These are phyloP conservation scores for Lithobates sylvaticus DNA, from an alignment of 2,797 vertebrate genomes.

Conservation along the genomic window DNA sequence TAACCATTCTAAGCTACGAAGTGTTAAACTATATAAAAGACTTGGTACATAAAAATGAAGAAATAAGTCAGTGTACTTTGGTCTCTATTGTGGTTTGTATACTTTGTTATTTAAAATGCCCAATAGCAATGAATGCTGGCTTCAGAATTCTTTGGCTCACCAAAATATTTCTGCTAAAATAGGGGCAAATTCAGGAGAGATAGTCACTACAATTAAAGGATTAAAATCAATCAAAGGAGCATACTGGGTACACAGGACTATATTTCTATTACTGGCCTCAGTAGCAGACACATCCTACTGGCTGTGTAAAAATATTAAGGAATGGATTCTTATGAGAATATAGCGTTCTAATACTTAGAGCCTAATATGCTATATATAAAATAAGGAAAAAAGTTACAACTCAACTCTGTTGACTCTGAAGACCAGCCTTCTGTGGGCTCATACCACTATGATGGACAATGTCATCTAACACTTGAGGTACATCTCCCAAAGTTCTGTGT, in stretches of 20 bases:
- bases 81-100: conserved; percentile 77
- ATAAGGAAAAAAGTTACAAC: background rate
- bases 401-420: background rate
- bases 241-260: background rate
- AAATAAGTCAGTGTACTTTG: conserved; percentile 78
- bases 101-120: conserved; percentile 70
- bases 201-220: conserved; percentile 72
- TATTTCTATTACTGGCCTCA: conserved; percentile 3
- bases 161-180: conserved; percentile 69
- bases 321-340: no score
- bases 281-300: background rate
- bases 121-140: conserved; percentile 70
- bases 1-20: conserved; percentile 77
- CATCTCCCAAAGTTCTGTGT: no score
- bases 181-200: conserved; percentile 74
- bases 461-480: no score
- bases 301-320: background rate
- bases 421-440: background rate
- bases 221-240: background rate
- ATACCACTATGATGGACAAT: no score
- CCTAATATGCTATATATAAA: no score
- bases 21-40: conserved; percentile 78
- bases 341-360: no score
- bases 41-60: conserved; percentile 76
- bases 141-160: conserved; percentile 72